Conservation (phyloP, 2,797 vertebrate genomes). For the Sitta carolinensis region DNA sequence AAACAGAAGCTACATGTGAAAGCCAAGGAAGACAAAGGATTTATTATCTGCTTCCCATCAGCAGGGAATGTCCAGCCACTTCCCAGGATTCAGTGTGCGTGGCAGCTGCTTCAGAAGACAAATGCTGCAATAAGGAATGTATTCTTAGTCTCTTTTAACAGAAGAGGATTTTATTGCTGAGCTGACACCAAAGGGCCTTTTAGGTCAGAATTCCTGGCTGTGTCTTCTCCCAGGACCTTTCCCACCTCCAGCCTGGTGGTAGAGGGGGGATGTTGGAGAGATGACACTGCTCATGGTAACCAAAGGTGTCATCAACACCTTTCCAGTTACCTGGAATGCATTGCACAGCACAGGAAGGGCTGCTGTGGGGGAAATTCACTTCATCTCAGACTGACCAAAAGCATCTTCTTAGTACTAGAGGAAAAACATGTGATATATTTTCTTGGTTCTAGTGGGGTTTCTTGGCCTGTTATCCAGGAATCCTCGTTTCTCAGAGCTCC, state of each 20-base stretch:
- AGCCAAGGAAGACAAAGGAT: neutral
- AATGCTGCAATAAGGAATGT: neutral
- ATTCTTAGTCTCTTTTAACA: neutral
- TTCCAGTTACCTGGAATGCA: neutral
- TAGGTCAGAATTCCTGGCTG: neutral
- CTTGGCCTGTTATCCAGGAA: neutral
- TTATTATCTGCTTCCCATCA: neutral
- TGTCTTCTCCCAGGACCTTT: neutral
- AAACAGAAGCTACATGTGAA: neutral
- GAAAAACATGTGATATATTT: neutral
- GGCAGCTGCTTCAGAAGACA: neutral
- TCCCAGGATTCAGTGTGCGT: accelerated
- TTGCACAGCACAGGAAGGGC: neutral
- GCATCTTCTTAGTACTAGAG: neutral
- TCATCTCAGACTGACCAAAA: neutral
- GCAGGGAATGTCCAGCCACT: neutral
- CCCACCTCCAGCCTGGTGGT: neutral
- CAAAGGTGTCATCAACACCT: neutral
- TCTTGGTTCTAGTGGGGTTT: accelerated
- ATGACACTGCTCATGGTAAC: too few relatives aligned
- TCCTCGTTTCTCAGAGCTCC: too few relatives aligned
- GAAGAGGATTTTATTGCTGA: neutral
- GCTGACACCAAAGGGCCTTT: too few relatives aligned
- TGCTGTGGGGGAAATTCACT: neutral
- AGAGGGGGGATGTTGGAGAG: too few relatives aligned